phyloP scores from a whole-genome alignment of 2,888 invertebrate species.

The Argyresthia goedartella region DNA sequence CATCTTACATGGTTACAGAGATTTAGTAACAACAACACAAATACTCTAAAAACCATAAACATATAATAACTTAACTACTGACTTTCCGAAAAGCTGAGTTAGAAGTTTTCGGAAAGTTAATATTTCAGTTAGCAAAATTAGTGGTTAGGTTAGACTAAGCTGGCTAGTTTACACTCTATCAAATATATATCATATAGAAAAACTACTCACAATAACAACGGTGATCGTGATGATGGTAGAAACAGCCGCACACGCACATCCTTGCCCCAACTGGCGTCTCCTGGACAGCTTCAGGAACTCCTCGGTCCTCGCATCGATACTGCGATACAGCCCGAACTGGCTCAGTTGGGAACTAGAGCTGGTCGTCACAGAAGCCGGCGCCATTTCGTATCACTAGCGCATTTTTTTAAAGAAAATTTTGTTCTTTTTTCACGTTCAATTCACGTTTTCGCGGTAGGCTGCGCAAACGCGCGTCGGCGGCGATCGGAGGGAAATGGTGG shows the following conservation, averaged over 20 bases:
- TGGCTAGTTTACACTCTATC: no score
- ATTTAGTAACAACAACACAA: no score
- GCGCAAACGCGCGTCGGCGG: not conserved
- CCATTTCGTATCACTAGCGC: conserved; percentile 28
- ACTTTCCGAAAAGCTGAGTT: no score
- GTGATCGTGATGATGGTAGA: conserved; percentile 57
- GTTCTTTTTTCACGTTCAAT: not conserved
- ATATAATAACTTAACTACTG: no score
- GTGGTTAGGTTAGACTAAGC: no score
- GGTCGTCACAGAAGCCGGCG: conserved; percentile 41
- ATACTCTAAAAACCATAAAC: no score
- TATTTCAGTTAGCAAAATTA: no score
- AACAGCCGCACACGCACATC: conserved; percentile 55
- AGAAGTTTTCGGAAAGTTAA: no score
- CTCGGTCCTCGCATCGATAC: conserved; percentile 51
- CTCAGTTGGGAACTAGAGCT: conserved; percentile 31
- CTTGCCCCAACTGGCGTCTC: conserved; percentile 49
- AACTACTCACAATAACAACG: conserved; percentile 52
- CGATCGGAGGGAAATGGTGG: conserved; percentile 1
- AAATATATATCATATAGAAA: not conserved
- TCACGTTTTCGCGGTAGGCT: not conserved
- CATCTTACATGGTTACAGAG: no score
- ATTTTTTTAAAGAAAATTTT: not conserved
- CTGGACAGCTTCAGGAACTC: conserved; percentile 52
- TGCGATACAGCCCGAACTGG: conserved; percentile 54